Evolutionary conservation across 2,113 vertebrate species (phyloP), one percentile per base, ranked within the genome.

Genomic region (Sialia sialis): DNA sequence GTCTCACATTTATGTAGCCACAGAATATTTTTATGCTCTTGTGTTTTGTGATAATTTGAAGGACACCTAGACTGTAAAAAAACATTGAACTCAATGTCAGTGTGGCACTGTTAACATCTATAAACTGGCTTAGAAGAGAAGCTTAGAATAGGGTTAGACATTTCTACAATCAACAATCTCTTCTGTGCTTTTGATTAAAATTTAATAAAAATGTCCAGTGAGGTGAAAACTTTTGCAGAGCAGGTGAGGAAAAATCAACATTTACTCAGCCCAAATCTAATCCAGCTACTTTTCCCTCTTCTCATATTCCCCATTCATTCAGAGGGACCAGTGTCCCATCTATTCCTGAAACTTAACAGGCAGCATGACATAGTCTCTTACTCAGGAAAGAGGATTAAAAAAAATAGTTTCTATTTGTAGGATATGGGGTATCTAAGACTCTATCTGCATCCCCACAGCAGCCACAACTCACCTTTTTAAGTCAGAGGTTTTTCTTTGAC

Each of bases 171-270:
- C 97, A 97, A 96, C 96, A 97, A 70, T 93, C 95, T 97, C 96
- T 96, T 97, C 87, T 97, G 93, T 98, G 97, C 92, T 98, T 98
- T 97, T 97, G 97, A 98, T 98, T 97, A 98, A 98, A 98, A 96
- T 97, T 97, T 98, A 98, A 98, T 98, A 97, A 98, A 96, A 96
- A 96, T 74, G 91, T 95, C 97, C 92, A 90, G 68, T 63, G 22
- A 96, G 94, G 90, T 63, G 74, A 97, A 97, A 97, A 95, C 96
- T 97, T 95, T 90, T 95, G 86, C 92, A 95, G 92, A 96, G 92
- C 94, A 98, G 96, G 97, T 98, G 98, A 97, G 84, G 96, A 98
- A 97, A 98, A 97, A 98, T 97, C 96, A 96, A 95, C 97, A 97
- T 96, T 97, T 87, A 94, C 78, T 93, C 81, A 75, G 16, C 44